Conservation (phyloP, 1,140 invertebrate genomes). For the Bradynema listronoti region DNA sequence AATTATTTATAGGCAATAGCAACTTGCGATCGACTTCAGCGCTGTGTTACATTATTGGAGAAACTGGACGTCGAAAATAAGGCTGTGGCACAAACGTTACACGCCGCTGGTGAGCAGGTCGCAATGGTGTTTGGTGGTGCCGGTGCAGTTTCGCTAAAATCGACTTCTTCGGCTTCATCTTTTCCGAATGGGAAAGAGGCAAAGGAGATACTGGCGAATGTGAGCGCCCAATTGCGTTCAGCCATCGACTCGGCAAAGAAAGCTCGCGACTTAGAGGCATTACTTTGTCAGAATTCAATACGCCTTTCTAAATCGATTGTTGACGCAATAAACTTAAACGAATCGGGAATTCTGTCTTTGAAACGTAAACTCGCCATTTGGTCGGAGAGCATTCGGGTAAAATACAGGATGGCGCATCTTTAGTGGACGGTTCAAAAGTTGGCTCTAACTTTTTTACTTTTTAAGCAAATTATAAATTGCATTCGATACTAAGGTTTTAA, state of each 20-base stretch:
- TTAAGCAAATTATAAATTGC: too few relatives aligned
- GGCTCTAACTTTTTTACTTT: too few relatives aligned
- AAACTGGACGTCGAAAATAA: slow-evolving; percentile 36
- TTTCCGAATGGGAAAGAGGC: slow-evolving; percentile 6
- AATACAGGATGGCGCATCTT: background rate
- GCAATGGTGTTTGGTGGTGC: background rate
- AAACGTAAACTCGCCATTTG: slow-evolving; percentile 28
- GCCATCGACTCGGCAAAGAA: slow-evolving; percentile 26
- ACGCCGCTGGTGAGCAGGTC: slow-evolving; percentile 20
- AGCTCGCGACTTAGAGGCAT: slow-evolving; percentile 31
- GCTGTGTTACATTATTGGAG: slow-evolving; percentile 30
- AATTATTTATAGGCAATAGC: slow-evolving; percentile 29
- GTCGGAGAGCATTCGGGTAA: slow-evolving; percentile 7
- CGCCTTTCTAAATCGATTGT: slow-evolving; percentile 23
- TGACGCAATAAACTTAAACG: slow-evolving; percentile 11
- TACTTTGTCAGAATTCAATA: slow-evolving; percentile 37
- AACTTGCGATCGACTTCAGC: slow-evolving; percentile 26
- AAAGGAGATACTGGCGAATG: slow-evolving; percentile 11
- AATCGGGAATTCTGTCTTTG: slow-evolving; percentile 10
- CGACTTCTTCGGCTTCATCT: background rate
- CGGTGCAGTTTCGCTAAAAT: background rate
- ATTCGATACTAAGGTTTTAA: too few relatives aligned
- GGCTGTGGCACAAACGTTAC: slow-evolving; percentile 24
- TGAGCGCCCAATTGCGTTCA: slow-evolving; percentile 22
- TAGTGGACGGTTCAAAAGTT: too few relatives aligned